These are phyloP conservation scores for Caenorhabditis japonica DNA, from an alignment of 2,888 invertebrate genomes.

Conservation along the genomic window DNA sequence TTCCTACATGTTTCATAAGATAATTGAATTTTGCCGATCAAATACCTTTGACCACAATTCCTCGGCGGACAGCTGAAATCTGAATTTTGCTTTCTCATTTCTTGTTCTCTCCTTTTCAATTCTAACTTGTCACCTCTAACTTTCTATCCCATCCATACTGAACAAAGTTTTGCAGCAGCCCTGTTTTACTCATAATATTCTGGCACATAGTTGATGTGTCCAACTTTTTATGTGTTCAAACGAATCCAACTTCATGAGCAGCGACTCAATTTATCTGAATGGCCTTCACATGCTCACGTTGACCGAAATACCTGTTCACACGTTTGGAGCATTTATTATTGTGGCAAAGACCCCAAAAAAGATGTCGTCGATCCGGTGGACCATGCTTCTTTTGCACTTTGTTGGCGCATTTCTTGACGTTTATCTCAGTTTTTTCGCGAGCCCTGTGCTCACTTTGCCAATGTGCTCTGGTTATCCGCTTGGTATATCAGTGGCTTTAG, in stretches of 20 bases:
- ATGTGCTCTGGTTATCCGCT: slow-evolving; percentile 35
- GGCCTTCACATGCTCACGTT: slow-evolving; percentile 23
- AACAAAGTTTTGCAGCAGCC: too few species aligned
- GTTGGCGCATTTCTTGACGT: slow-evolving; percentile 34
- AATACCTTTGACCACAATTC: background rate
- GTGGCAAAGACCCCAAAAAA: slow-evolving; percentile 26
- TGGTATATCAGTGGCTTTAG: slow-evolving; percentile 12
- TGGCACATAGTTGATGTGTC: background rate
- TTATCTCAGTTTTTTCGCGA: slow-evolving; percentile 32
- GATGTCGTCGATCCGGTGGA: slow-evolving; percentile 22
- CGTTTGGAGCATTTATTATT: slow-evolving; percentile 29
- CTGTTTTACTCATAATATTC: too few species aligned
- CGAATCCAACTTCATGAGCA: slow-evolving; percentile 13
- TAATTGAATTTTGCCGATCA: slow-evolving; percentile 1
- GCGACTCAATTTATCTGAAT: slow-evolving; percentile 14
- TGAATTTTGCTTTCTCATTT: too few species aligned
- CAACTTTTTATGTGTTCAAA: slow-evolving; percentile 17
- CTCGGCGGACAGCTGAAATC: too few species aligned
- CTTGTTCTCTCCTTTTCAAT: too few species aligned
- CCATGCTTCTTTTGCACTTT: slow-evolving; percentile 26
- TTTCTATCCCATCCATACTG: background rate
- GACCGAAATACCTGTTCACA: slow-evolving; percentile 21
- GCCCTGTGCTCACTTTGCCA: slow-evolving; percentile 29
- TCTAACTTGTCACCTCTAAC: slow-evolving; percentile 6
- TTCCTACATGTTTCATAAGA: too few species aligned